Percentiles rank a stretch among this genome's conserved stretches.
Evolutionary conservation across 2,888 invertebrate genomes (phyloP).

Genomic region (Ariolimax columbianus): DNA sequence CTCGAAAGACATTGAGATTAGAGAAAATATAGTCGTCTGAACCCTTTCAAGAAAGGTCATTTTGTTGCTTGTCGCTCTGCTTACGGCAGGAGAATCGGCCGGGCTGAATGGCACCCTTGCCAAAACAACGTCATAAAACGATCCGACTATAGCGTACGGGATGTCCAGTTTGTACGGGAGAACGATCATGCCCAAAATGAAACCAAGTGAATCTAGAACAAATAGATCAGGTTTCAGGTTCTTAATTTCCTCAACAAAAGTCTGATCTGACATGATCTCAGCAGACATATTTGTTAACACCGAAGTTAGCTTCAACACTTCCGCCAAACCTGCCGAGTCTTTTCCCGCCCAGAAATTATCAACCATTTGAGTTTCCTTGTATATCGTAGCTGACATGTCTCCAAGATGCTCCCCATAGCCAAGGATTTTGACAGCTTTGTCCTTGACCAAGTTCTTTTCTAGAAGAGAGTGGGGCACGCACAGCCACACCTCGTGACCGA

Average conservation of each 20-base stretch:
- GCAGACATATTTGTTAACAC: not conserved
- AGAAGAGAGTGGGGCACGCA: constrained; percentile 21
- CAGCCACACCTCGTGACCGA: constrained; percentile 47
- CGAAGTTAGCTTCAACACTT: not conserved
- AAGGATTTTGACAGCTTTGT: not conserved
- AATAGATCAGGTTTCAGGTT: constrained; percentile 48
- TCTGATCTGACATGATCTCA: constrained; percentile 32
- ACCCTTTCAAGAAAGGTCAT: constrained; percentile 49
- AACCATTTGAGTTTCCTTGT: not conserved
- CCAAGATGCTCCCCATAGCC: constrained; percentile 17
- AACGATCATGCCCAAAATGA: constrained; percentile 42
- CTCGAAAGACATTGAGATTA: constrained; percentile 33
- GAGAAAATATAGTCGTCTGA: constrained; percentile 9
- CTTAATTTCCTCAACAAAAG: constrained; percentile 33
- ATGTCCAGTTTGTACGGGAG: constrained; percentile 51
- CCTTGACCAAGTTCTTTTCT: not conserved
- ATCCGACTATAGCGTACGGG: constrained; percentile 51
- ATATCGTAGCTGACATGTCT: not conserved
- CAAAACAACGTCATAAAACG: constrained; percentile 42
- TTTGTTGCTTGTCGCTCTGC: constrained; percentile 30
- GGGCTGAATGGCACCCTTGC: constrained; percentile 51
- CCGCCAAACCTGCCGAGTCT: not conserved
- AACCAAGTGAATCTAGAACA: constrained; percentile 48
- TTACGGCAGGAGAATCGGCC: constrained; percentile 35
- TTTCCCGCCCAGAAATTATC: constrained; percentile 26